Evolutionary conservation across 2,797 vertebrate species (phyloP).

Genomic region (Gymnoscopelus microlampas): DNA sequence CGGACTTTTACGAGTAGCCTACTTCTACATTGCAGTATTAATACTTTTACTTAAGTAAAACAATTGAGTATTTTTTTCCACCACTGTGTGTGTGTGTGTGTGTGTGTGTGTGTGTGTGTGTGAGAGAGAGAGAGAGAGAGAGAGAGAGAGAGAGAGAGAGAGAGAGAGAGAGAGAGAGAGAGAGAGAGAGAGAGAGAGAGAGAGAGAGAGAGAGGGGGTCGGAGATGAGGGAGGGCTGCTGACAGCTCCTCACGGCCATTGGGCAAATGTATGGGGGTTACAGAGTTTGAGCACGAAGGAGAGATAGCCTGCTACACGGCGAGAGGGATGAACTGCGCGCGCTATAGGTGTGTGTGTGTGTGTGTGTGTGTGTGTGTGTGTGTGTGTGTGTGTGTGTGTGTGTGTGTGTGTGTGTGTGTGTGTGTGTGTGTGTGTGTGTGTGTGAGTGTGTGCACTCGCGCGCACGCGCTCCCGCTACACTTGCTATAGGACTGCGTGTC

Average conservation of each 20-base stretch:
- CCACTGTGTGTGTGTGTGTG: too few relatives aligned
- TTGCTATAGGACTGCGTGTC: too few relatives aligned
- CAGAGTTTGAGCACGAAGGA: slow-evolving; percentile 71
- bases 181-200: slow-evolving; percentile 54
- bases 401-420: too few relatives aligned
- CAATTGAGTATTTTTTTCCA: too few relatives aligned
- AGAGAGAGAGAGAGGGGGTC: slow-evolving; percentile 52
- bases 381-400: neutral
- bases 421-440: too few relatives aligned
- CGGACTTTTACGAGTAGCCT: too few relatives aligned
- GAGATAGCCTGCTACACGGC: slow-evolving; percentile 40
- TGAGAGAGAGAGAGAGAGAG: slow-evolving; percentile 36
- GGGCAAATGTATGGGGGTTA: slow-evolving; percentile 73
- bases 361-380: neutral
- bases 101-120: slow-evolving; percentile 1
- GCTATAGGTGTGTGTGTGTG: slow-evolving; percentile 6
- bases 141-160: slow-evolving; percentile 57
- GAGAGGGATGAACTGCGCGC: slow-evolving; percentile 38
- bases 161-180: slow-evolving; percentile 40
- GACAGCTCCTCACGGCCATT: slow-evolving; percentile 74
- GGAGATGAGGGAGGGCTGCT: slow-evolving; percentile 64
- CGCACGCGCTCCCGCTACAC: too few relatives aligned
- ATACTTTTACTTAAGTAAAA: too few relatives aligned
- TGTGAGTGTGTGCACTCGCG: too few relatives aligned
- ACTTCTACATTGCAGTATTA: too few relatives aligned